phyloP scores from a whole-genome alignment of 2,113 vertebrate genomes.

The Onychostoma macrolepis region DNA sequence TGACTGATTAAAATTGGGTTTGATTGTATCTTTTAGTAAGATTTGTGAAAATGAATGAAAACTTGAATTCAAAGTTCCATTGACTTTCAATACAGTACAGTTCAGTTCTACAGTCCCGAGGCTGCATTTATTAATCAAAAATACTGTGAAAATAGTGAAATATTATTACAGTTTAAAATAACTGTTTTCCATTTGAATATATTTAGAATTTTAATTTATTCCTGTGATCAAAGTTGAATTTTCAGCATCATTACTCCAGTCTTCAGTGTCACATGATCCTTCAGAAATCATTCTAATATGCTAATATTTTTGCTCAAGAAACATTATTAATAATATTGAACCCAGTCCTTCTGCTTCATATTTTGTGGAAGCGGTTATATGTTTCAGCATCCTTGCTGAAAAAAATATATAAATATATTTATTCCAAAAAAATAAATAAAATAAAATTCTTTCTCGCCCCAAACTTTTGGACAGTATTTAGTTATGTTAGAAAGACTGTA shows the following conservation, averaged over 20 bases:
- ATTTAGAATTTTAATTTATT: neutral
- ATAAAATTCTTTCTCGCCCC: too few relatives aligned
- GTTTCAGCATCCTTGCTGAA: too few relatives aligned
- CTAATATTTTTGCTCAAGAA: too few relatives aligned
- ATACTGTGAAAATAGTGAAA: too few relatives aligned
- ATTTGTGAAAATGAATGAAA: neutral
- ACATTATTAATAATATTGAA: too few relatives aligned
- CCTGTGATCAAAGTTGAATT: neutral
- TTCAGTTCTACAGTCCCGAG: neutral
- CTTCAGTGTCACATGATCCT: neutral
- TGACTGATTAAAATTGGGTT: neutral
- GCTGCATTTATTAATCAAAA: neutral
- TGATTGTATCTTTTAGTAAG: neutral
- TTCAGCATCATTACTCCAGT: neutral
- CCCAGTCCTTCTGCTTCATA: too few relatives aligned
- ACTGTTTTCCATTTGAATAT: neutral
- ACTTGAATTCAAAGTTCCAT: neutral
- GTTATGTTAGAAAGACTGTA: too few relatives aligned
- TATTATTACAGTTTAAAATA: too few relatives aligned
- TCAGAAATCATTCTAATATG: neutral
- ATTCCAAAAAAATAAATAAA: too few relatives aligned
- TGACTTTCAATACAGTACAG: neutral
- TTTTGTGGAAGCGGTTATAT: too few relatives aligned
- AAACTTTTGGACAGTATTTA: too few relatives aligned
- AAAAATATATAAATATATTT: too few relatives aligned